These are phyloP conservation scores for Micromesistius poutassou DNA, from an alignment of 2,797 vertebrate species.

Conservation along the genomic window DNA sequence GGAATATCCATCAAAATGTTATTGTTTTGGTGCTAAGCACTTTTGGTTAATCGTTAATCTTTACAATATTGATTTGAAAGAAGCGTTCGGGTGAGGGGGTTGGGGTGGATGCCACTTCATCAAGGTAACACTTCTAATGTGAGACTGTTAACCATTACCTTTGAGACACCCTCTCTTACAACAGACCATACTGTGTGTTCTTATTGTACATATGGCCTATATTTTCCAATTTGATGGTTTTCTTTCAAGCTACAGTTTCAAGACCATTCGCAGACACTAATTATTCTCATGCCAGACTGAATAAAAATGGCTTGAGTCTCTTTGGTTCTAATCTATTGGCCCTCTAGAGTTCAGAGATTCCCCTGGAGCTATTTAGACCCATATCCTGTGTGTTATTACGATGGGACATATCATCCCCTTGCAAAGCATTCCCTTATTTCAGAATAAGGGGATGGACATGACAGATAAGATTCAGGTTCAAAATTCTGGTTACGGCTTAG, in stretches of 20 bases:
- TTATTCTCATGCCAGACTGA: conserved; percentile 41
- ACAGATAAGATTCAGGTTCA: conserved; percentile 49
- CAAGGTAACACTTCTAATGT: conserved; percentile 20
- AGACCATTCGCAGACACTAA: conserved; percentile 19
- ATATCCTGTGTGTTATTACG: conserved; percentile 37
- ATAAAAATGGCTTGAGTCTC: conserved; percentile 52
- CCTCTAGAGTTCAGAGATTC: conserved; percentile 33
- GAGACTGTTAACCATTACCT: conserved; percentile 30
- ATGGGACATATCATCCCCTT: conserved; percentile 37
- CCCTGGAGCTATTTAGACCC: conserved; percentile 39
- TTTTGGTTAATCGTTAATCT: conserved; percentile 63
- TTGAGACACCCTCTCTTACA: conserved; percentile 46
- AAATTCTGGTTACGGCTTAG: conserved; percentile 39
- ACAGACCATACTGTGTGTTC: conserved; percentile 25
- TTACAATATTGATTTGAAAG: conserved; percentile 28
- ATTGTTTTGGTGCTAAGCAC: conserved; percentile 47
- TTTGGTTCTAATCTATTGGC: conserved; percentile 28
- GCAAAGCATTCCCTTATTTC: conserved; percentile 31
- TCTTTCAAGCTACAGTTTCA: background rate
- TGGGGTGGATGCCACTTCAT: conserved; percentile 37
- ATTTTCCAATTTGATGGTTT: conserved; percentile 34
- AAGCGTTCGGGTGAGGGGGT: conserved; percentile 22
- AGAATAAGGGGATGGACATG: conserved; percentile 47
- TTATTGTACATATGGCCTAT: conserved; percentile 49
- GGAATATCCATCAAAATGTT: conserved; percentile 58